Conservation (phyloP, 2,113 vertebrate genomes). For the Zonotrichia leucophrys region DNA sequence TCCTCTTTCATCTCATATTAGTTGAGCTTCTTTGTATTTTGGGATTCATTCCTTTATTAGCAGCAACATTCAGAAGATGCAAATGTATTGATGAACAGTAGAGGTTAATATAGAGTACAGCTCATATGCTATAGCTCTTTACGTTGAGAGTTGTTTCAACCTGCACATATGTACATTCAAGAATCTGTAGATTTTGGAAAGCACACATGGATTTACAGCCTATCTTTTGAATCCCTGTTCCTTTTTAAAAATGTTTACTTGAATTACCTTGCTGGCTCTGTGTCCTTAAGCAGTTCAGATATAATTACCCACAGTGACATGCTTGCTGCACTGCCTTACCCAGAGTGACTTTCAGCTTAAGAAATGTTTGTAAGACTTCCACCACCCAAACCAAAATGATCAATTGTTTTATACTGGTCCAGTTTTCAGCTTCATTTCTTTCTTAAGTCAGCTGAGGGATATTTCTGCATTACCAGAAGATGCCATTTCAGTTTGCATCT, state of each 20-base stretch:
- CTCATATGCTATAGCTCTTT: background rate
- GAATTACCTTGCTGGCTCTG: background rate
- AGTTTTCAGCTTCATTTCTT: constrained; percentile 56
- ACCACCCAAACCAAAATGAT: background rate
- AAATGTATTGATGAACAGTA: background rate
- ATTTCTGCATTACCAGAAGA: constrained; percentile 35
- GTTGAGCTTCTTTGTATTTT: background rate
- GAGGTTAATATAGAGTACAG: background rate
- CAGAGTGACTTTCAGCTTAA: background rate
- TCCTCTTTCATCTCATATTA: background rate
- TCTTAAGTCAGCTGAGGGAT: constrained; percentile 18
- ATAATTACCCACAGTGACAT: background rate
- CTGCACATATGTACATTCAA: background rate
- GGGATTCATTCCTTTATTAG: background rate
- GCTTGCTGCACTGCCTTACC: background rate
- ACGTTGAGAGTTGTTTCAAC: background rate
- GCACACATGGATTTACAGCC: background rate
- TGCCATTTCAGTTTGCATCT: constrained; percentile 45
- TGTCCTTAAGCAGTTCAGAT: background rate
- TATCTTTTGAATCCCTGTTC: background rate
- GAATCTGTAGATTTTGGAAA: background rate
- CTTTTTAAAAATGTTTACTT: background rate
- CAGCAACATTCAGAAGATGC: background rate
- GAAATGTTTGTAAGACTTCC: background rate
- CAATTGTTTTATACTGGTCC: background rate